Base-by-base conservation (phyloP, 2,888 invertebrate species). In the Hololepta plana region DNA sequence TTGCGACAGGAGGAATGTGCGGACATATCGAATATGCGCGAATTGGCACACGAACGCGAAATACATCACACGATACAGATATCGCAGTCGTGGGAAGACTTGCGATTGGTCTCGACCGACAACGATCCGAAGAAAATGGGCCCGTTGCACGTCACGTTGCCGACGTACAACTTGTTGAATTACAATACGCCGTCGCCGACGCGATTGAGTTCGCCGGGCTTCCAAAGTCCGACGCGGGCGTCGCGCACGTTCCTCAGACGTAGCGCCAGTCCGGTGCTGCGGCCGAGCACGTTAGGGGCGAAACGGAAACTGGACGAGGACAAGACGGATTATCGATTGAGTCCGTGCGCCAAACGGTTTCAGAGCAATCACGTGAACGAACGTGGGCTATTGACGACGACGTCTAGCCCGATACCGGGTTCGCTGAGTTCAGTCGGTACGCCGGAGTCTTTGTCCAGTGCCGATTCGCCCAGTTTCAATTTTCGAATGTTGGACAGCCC, bases 11-110 rank as follows among this genome's bases (percentile, higher is more conserved):
- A 93, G 54, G 81, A 81, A 53, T 82, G 82, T 45, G 74, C 81
- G 4, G 87, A 85, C 47, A 65, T 77, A 10, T 68, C 69, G 43
- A 77, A 79, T 43, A 71, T 69, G 29, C 65, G 90, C 30, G 91
- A 93, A 57, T 74, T 81, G 30, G 85, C 84, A 11, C 90, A 88
- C 53, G 93, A 93, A 59, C 67, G 84, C 27, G 87, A 88, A 54
- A 68, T 88, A 27, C 85, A 88, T 52, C 75, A 76, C 40, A 79
- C 87, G 34, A 81, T 90, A 68, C 85, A 85, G 57, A 88, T 93
- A 58, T 90, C 90, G 3, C 87, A 87, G 51, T 88, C 88, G 4
- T 90, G 84, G 70, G 91, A 91, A 54, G 90, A 90, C 55, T 65
- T 91, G 16, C 76, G 79, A 4, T 53, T n/a, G n/a, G n/a, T n/a